Base-by-base conservation (phyloP, 2,797 vertebrate genomes). In the Jordanella pulchra region DNA sequence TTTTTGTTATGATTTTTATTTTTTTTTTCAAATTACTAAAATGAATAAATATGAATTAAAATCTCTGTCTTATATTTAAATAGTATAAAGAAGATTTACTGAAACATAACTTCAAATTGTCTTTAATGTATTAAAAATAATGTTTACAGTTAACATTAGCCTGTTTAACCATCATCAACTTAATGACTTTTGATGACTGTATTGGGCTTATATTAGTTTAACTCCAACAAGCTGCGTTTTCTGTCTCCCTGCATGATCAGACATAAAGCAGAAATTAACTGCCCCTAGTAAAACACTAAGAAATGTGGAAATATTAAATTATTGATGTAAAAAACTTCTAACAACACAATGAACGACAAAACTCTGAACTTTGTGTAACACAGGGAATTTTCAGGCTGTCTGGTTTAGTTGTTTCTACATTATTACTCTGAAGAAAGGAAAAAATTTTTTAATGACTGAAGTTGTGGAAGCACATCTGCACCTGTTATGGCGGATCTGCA, bases 401-500 rank as follows among this genome's bases (percentile, higher is more conserved):
- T 18, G 25, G 18, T 23, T 35, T 13, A 44, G 58, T 9, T 45
- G 28, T 66, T 69, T 23, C 14, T 35, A 23, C 28, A n/a, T 17
- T 11, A 25, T 18, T 47, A 47, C 13, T 54, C 4, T 9, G 30
- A 60, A 42, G n/a, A 79, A 0, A 64, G 23, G 0, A 23, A 55
- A 63, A 18, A 7, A 3, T 30, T n/a, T 25, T 65, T 35, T 3
- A 27, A 6, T 9, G 32, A 47, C 7, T 48, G 27, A 69, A 30
- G 18, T 3, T 68, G 30, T 60, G 55, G 75, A 70, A 23, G 42
- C 67, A 75, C 61, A 66, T 76, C 65, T 13, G 11, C 63, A 50
- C 17, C 39, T 51, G 42, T 27, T 21, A 42, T 23, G 64, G 25
- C 7, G 53, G 71, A 71, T 74, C 48, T 44, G 64, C 66, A 56